Conservation (phyloP, 1,140 invertebrate species). For the Argopecten irradians region DNA sequence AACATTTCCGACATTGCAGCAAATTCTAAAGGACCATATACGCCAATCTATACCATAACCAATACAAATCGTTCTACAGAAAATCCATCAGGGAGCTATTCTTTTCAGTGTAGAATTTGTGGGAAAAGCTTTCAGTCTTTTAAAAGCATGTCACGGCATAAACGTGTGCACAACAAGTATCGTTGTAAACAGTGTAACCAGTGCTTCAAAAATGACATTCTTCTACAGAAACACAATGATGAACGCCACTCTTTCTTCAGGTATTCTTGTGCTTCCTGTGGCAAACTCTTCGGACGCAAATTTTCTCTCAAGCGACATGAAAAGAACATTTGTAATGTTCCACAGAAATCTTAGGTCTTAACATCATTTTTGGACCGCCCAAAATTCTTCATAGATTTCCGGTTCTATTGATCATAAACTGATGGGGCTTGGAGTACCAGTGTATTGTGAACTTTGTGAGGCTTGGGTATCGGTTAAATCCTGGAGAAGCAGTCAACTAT, state of each 20-base stretch:
- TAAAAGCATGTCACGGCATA: neutral
- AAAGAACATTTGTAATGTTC: neutral
- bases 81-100: neutral
- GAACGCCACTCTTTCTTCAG: neutral
- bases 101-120: neutral
- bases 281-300: slow-evolving; percentile 3
- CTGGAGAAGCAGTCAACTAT: too few species aligned
- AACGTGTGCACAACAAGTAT: neutral
- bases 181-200: slow-evolving; percentile 13
- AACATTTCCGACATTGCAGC: neutral
- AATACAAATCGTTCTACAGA: neutral
- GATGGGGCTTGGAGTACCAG: too few species aligned
- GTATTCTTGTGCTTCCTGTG: neutral
- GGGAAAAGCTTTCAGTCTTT: neutral
- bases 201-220: neutral
- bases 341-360: too few species aligned
- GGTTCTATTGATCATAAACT: too few species aligned
- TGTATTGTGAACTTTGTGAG: too few species aligned
- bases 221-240: neutral
- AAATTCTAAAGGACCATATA: neutral
- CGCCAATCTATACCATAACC: neutral
- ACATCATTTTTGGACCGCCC: too few species aligned
- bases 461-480: too few species aligned
- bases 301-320: neutral
- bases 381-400: too few species aligned